phyloP scores from a whole-genome alignment of 2,888 invertebrate species.

The Himalopsyche kuldschensis region DNA sequence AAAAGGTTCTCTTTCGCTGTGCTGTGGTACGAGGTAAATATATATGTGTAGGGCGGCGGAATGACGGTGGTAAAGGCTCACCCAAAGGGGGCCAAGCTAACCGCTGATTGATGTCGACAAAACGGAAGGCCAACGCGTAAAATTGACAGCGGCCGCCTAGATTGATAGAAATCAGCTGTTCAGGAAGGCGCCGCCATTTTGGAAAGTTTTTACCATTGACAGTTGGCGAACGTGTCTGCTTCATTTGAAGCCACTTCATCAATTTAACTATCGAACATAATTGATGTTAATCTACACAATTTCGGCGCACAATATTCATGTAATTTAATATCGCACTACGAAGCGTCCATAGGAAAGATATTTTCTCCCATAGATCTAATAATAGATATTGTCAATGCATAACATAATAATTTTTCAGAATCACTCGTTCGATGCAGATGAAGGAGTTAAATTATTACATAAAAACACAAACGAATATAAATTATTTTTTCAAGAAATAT shows the following conservation, averaged over 20 bases:
- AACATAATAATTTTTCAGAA: too few relatives aligned
- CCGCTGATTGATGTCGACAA: constrained; percentile 17
- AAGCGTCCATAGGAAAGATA: too few relatives aligned
- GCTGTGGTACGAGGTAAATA: background rate
- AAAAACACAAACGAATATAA: too few relatives aligned
- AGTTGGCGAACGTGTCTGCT: background rate
- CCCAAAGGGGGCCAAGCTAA: background rate
- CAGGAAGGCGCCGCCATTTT: constrained; percentile 12
- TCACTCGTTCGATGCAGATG: too few relatives aligned
- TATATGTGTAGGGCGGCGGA: background rate
- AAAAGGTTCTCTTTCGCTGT: background rate
- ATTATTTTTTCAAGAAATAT: too few relatives aligned
- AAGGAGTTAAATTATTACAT: too few relatives aligned
- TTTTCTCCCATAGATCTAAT: too few relatives aligned
- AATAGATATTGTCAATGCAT: too few relatives aligned
- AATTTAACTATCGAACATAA: background rate
- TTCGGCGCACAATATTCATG: too few relatives aligned
- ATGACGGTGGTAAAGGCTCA: background rate
- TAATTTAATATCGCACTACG: too few relatives aligned
- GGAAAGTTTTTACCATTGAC: background rate
- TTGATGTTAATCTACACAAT: too few relatives aligned
- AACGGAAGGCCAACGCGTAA: constrained; percentile 19
- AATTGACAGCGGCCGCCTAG: constrained; percentile 23
- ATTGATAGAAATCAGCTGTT: constrained; percentile 29
- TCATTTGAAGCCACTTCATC: background rate